A percentile compares a stretch with the other conserved stretches of the same genome.
Evolutionary conservation across 1,140 invertebrate species (phyloP).

Genomic region (Eumaeus atala): DNA sequence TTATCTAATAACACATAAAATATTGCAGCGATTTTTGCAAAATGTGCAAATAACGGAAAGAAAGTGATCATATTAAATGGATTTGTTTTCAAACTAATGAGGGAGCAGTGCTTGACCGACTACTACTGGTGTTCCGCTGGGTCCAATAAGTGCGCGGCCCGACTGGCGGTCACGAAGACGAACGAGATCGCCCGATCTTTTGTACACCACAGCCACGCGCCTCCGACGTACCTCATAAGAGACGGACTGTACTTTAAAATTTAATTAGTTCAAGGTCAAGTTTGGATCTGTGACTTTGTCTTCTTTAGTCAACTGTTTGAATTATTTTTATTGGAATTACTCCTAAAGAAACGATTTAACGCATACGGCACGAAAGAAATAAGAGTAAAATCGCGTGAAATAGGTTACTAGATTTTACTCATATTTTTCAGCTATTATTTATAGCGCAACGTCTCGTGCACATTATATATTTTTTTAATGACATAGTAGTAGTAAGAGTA

Average conservation of each 20-base stretch:
- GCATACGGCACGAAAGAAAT: too few relatives aligned
- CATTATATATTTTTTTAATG: too few relatives aligned
- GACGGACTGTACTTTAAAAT: slow-evolving; percentile 15
- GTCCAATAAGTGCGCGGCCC: slow-evolving; percentile 21
- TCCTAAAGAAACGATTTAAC: too few relatives aligned
- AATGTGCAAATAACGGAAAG: slow-evolving; percentile 16
- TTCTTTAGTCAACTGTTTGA: neutral
- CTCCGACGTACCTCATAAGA: slow-evolving; percentile 19
- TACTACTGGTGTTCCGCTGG: slow-evolving; percentile 26
- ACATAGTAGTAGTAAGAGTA: too few relatives aligned
- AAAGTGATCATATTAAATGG: slow-evolving; percentile 21
- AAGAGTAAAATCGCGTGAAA: too few relatives aligned
- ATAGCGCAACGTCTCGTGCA: too few relatives aligned
- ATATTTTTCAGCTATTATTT: too few relatives aligned
- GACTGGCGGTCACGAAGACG: slow-evolving; percentile 18
- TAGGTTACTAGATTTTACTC: too few relatives aligned
- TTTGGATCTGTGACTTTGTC: neutral
- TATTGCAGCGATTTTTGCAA: slow-evolving; percentile 23
- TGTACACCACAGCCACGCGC: slow-evolving; percentile 19
- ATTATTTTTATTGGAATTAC: too few relatives aligned
- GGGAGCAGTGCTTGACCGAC: slow-evolving; percentile 12
- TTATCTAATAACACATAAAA: too few relatives aligned
- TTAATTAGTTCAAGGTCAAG: neutral
- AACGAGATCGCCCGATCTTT: slow-evolving; percentile 14
- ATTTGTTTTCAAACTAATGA: slow-evolving; percentile 23